phyloP scores from a whole-genome alignment of 2,888 invertebrate species.

The Hydropsyche betteni region DNA sequence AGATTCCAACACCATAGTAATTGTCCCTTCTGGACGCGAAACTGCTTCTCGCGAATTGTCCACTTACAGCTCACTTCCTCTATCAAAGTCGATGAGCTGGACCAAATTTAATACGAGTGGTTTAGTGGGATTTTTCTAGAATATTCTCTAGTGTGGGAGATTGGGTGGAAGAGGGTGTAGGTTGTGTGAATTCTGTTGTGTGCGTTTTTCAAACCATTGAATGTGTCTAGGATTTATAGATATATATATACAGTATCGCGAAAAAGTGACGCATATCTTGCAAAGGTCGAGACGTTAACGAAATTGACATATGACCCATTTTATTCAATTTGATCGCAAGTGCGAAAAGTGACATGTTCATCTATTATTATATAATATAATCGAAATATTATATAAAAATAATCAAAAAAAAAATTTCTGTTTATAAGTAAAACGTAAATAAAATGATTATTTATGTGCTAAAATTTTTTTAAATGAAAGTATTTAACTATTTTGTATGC shows the following conservation, averaged over 20 bases:
- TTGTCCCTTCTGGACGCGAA: constrained; percentile 36
- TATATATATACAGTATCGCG: not conserved
- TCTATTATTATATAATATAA: not conserved
- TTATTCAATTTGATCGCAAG: constrained; percentile 32
- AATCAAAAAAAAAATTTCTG: too few relatives aligned
- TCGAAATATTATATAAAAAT: constrained; percentile 4
- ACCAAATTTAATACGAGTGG: not conserved
- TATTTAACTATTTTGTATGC: too few relatives aligned
- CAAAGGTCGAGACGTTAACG: constrained; percentile 8
- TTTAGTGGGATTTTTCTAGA: too few relatives aligned
- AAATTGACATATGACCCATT: constrained; percentile 46
- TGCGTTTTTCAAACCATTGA: not conserved
- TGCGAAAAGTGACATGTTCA: not conserved
- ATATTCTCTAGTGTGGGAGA: too few relatives aligned
- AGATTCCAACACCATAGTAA: constrained; percentile 12
- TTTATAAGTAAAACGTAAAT: too few relatives aligned
- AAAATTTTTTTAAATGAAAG: too few relatives aligned
- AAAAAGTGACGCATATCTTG: not conserved
- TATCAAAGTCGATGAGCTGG: too few relatives aligned
- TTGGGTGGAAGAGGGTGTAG: too few relatives aligned
- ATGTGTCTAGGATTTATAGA: not conserved
- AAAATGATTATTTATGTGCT: too few relatives aligned
- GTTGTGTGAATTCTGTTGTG: too few relatives aligned
- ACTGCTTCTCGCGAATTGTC: constrained; percentile 34
- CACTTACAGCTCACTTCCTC: constrained; percentile 35